Conservation (phyloP, 2,888 invertebrate species). For the Dendrolimus houi region DNA sequence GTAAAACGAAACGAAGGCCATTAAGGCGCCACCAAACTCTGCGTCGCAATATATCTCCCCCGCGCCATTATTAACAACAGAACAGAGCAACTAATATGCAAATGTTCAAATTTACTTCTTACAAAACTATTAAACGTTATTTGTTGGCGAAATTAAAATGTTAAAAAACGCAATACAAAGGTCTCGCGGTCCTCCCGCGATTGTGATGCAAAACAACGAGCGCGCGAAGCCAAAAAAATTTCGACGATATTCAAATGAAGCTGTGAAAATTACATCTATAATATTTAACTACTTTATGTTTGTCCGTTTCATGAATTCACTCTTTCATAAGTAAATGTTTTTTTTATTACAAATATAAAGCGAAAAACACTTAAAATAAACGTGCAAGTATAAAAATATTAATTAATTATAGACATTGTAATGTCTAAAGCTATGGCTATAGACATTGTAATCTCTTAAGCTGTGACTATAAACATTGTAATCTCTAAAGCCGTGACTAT, state of each 20-base stretch:
- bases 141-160: slow-evolving; percentile 69
- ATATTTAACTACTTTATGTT: neutral
- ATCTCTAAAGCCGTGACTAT: too few relatives aligned
- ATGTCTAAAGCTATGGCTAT: too few relatives aligned
- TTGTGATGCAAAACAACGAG: slow-evolving; percentile 59
- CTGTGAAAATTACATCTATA: neutral
- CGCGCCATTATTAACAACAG: neutral
- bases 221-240: slow-evolving; percentile 34
- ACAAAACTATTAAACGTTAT: slow-evolving; percentile 59
- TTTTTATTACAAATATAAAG: too few relatives aligned
- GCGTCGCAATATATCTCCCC: neutral
- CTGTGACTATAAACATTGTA: too few relatives aligned
- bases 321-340: too few relatives aligned
- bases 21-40: neutral
- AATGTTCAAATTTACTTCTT: slow-evolving; percentile 50
- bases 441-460: too few relatives aligned
- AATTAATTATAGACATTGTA: too few relatives aligned
- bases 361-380: too few relatives aligned
- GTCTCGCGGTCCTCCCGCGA: slow-evolving; percentile 41
- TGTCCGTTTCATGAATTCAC: neutral
- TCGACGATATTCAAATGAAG: slow-evolving; percentile 14
- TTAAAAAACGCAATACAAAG: slow-evolving; percentile 48
- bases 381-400: too few relatives aligned
- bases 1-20: neutral
- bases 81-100: slow-evolving; percentile 48